phyloP scores from a whole-genome alignment of 2,113 vertebrate genomes.

The Oenanthe oenanthe region DNA sequence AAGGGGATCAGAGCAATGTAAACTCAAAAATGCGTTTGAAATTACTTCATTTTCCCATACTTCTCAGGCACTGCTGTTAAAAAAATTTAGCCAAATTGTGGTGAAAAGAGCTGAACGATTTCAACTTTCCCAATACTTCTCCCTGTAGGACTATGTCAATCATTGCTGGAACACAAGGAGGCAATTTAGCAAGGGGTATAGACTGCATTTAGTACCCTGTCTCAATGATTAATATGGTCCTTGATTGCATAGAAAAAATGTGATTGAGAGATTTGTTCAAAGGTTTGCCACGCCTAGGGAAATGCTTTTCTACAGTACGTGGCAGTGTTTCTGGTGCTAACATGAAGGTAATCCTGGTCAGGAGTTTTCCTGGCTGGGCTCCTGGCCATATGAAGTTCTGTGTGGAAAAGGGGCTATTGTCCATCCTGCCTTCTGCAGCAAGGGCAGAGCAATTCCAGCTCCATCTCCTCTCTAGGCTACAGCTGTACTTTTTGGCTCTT shows the following conservation, averaged over 20 bases:
- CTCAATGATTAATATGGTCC: neutral
- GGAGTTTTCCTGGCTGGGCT: neutral
- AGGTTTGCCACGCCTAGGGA: neutral
- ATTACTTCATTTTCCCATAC: neutral
- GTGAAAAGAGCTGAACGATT: neutral
- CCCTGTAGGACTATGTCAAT: neutral
- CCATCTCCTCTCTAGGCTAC: neutral
- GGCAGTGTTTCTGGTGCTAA: neutral
- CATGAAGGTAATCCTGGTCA: neutral
- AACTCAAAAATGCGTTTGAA: neutral
- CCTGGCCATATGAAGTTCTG: rapidly evolving
- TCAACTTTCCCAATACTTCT: neutral
- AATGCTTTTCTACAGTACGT: constrained; percentile 8
- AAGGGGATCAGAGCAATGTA: neutral
- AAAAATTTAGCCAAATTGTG: neutral
- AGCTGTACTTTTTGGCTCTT: neutral
- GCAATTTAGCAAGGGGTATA: neutral
- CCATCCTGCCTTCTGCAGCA: neutral
- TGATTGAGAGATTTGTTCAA: neutral
- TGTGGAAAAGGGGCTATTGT: neutral
- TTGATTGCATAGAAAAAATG: neutral
- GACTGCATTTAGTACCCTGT: neutral
- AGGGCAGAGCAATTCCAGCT: neutral
- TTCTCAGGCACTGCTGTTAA: neutral
- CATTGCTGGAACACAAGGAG: neutral